A percentile compares a stretch with the other conserved stretches of the same genome.
Evolutionary conservation across 2,888 invertebrate genomes (phyloP).

Genomic region (Calameuta pallipes): DNA sequence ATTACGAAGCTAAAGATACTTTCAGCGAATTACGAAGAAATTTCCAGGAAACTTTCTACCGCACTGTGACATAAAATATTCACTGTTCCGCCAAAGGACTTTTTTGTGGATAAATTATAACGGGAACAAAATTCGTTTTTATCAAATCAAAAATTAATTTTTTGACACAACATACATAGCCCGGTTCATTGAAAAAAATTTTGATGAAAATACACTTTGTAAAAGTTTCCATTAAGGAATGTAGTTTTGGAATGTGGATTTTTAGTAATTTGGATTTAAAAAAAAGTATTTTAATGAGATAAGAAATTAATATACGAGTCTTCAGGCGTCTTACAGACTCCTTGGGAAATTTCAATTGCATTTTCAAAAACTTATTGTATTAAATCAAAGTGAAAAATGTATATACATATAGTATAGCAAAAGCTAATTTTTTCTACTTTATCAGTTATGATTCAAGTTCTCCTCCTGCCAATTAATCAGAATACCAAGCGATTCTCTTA

Average conservation of each 20-base stretch:
- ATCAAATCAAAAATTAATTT: not conserved
- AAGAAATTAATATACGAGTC: not conserved
- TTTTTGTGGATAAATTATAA: not conserved
- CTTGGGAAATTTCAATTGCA: not conserved
- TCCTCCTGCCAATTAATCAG: not conserved
- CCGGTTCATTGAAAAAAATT: not conserved
- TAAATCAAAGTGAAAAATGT: not conserved
- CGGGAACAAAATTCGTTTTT: not conserved
- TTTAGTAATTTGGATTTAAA: not conserved
- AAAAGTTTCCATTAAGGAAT: not conserved
- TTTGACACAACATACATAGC: not conserved
- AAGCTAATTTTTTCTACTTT: not conserved
- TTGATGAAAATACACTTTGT: too few species aligned
- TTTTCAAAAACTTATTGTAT: too few species aligned
- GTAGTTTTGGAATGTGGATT: not conserved
- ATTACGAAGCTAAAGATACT: not conserved
- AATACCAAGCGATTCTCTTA: not conserved
- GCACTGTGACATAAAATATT: not conserved
- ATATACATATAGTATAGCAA: not conserved
- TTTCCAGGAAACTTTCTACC: not conserved
- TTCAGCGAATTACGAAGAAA: not conserved
- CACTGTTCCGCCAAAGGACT: not conserved
- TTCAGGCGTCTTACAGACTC: too few species aligned
- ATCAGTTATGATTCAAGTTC: not conserved
- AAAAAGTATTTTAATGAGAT: not conserved